Evolutionary conservation across 1,140 invertebrate genomes (phyloP), one percentile per base, ranked within the genome.

Genomic region (Solenopsis invicta): DNA sequence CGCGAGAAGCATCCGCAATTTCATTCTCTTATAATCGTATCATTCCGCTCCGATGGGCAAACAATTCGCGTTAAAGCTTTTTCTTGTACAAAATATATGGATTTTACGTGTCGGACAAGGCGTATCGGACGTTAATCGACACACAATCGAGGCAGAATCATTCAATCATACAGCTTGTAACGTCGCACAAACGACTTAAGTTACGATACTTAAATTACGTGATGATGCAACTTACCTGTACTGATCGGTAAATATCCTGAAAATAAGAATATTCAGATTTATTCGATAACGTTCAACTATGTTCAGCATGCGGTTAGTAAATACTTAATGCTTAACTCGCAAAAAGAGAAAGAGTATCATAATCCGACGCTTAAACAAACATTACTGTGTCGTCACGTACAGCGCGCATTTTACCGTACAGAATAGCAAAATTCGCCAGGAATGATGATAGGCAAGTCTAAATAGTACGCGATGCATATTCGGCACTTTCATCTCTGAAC

Each of bases 201-300:
- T 92, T 93, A 93, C n/a, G 37, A 24, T 67, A 85, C 74, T 82
- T 29, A 89, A 91, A 92, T 91, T 93, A 93, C 81, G 66, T 93
- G 90, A 93, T 91, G 90, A 89, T 92, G 85, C 91, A 84, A 94
- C 94, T 95, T 94, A 95, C 94, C 94, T 94, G 93, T 94, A 94
- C 87, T 94, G 94, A 94, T 95, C 94, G 92, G 94, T 94, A 94
- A 94, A 95, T 92, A 94, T 94, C 94, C 94, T 94, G 94, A 94
- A 95, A 95, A 94, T 93, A 93, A 95, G 90, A 95, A 92, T 66
- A 66, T 91, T 91, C 77, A 71, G 91, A 85, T 94, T 94, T 94
- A 95, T 94, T 94, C 90, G 87, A 93, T 86, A 92, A 91, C 91
- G 74, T 91, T 91, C 91, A 87, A 93, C 91, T 93, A 92, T 92